Evolutionary conservation across 2,113 vertebrate genomes (phyloP).

Genomic region (Scatophagus argus): DNA sequence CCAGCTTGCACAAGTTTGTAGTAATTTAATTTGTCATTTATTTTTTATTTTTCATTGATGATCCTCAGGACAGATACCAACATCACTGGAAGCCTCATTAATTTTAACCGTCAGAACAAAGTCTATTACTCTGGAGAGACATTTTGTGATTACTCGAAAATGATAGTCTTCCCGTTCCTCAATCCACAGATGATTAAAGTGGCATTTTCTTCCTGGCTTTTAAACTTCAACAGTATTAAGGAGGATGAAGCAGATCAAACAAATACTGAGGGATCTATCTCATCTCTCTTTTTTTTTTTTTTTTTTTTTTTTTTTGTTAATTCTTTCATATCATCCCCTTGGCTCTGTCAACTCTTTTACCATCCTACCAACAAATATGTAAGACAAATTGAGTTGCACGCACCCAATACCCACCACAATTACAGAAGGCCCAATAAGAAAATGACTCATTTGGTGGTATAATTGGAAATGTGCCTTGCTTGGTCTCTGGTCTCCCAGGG

Average conservation of each 20-base stretch:
- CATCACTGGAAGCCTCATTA: slow-evolving; percentile 68
- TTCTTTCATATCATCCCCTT: slow-evolving; percentile 87
- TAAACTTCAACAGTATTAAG: slow-evolving; percentile 82
- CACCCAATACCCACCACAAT: slow-evolving; percentile 99
- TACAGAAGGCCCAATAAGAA: slow-evolving; percentile 95
- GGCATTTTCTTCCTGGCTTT: slow-evolving; percentile 67
- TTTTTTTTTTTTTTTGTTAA: slow-evolving; percentile 83
- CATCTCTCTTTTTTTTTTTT: slow-evolving; percentile 79
- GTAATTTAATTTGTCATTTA: slow-evolving; percentile 72
- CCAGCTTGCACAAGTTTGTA: slow-evolving; percentile 51
- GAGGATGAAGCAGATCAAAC: slow-evolving; percentile 80
- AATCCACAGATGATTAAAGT: slow-evolving; percentile 77
- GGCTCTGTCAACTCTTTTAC: slow-evolving; percentile 95
- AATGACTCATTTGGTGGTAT: slow-evolving; percentile 98
- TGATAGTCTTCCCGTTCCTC: slow-evolving; percentile 73
- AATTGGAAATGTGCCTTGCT: slow-evolving; percentile 97
- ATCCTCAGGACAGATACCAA: slow-evolving; percentile 64
- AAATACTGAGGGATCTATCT: slow-evolving; percentile 87
- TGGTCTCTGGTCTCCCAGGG: slow-evolving; percentile 89
- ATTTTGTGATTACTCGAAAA: slow-evolving; percentile 74
- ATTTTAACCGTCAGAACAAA: slow-evolving; percentile 72
- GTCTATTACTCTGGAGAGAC: slow-evolving; percentile 69
- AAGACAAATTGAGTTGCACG: slow-evolving; percentile 98
- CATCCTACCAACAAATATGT: slow-evolving; percentile 96
- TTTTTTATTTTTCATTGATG: slow-evolving; percentile 65